Percentiles rank a stretch among this genome's conserved stretches.
These are phyloP conservation scores for Zele albiditarsus DNA, from an alignment of 2,888 invertebrate genomes.

Conservation along the genomic window DNA sequence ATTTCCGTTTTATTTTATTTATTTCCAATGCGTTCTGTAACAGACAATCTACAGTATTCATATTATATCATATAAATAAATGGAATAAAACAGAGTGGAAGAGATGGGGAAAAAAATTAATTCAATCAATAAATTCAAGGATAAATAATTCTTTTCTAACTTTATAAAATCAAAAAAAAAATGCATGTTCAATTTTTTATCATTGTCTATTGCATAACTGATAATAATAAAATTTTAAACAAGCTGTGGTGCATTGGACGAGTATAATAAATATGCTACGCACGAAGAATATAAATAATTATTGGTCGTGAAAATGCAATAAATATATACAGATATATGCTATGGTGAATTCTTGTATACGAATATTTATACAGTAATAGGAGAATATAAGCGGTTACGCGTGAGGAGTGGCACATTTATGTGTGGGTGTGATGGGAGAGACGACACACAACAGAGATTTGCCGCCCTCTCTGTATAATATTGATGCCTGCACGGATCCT, in stretches of 20 bases:
- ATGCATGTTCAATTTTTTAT: not conserved
- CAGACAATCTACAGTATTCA: not conserved
- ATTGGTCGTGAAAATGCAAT: slow-evolving; percentile 4
- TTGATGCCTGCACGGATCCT: not conserved
- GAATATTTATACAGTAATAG: slow-evolving; percentile 1
- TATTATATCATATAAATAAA: not conserved
- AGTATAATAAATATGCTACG: slow-evolving; percentile 26
- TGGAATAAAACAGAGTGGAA: not conserved
- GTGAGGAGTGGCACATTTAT: slow-evolving; percentile 7
- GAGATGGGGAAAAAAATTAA: not conserved
- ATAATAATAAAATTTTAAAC: not conserved
- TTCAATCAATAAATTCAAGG: not conserved
- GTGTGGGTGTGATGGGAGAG: slow-evolving; percentile 11
- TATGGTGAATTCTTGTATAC: not conserved
- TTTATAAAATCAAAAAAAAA: not conserved
- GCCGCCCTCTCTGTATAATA: not conserved
- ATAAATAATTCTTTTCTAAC: not conserved
- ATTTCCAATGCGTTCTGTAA: not conserved
- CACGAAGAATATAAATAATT: slow-evolving; percentile 36
- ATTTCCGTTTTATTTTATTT: not conserved
- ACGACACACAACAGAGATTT: slow-evolving; percentile 4
- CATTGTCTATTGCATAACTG: not conserved
- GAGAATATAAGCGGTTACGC: slow-evolving; percentile 3
- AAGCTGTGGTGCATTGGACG: not conserved
- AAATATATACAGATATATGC: not conserved